A percentile compares a stretch with the other conserved stretches of the same genome.
phyloP scores from a whole-genome alignment of 2,888 invertebrate species.

The Andrena haemorrhoa region DNA sequence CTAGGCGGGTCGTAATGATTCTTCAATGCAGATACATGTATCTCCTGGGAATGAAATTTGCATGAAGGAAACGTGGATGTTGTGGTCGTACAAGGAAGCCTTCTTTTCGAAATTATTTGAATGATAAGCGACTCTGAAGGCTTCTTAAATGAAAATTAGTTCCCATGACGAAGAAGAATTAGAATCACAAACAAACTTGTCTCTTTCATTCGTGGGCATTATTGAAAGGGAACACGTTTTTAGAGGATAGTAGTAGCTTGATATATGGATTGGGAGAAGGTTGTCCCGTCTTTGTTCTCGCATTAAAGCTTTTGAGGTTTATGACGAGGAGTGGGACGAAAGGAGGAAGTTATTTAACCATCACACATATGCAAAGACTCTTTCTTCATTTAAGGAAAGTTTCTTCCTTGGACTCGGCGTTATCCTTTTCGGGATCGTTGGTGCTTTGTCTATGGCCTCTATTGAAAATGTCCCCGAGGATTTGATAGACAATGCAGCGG shows the following conservation, averaged over 20 bases:
- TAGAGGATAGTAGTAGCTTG: background rate
- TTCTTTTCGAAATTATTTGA: background rate
- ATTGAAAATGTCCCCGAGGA: slow-evolving; percentile 90
- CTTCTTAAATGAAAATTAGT: background rate
- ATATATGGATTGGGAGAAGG: background rate
- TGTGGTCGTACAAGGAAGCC: background rate
- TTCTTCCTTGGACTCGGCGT: slow-evolving; percentile 90
- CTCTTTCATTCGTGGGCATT: background rate
- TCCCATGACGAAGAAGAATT: background rate
- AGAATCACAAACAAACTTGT: background rate
- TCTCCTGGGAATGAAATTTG: slow-evolving; percentile 10
- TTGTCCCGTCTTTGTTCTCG: background rate
- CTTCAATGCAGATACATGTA: background rate
- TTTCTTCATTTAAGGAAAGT: slow-evolving; percentile 86
- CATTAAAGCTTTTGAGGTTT: background rate
- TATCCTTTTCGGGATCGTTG: slow-evolving; percentile 89
- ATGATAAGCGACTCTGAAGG: background rate
- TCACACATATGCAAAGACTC: background rate
- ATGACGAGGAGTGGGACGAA: background rate
- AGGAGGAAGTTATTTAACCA: background rate
- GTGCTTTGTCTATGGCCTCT: slow-evolving; percentile 90
- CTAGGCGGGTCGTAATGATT: slow-evolving; percentile 52
- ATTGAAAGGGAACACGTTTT: background rate
- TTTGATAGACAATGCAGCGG: slow-evolving; percentile 90
- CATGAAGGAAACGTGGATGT: background rate